Evolutionary conservation across 2,888 invertebrate genomes (phyloP), one percentile per base, ranked within the genome.

Genomic region (Hydropsyche betteni): DNA sequence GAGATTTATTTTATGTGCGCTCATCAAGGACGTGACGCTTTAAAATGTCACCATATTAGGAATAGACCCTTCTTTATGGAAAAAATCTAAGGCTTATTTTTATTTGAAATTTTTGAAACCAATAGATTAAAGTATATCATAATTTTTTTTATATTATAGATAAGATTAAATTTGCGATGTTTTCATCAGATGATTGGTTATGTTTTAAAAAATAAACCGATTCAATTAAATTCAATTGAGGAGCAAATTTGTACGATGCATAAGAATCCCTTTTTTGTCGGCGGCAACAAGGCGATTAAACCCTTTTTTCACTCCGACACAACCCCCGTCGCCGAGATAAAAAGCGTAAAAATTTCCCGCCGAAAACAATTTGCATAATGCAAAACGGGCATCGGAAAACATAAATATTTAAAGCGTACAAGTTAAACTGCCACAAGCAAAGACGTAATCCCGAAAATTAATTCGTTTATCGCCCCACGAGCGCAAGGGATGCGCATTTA

Each of bases 401-500:
- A 77, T 79, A 79, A 79, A 79, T 79, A 77, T 79, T 77, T 77
- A 76, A 77, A 78, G 77, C 77, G 74, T 75, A 77, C 78, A 78
- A 78, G 75, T 74, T 76, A 72, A 77, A 74, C 76, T 75, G 78
- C 78, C 78, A 74, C 77, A 78, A 78, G 77, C 78, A 78, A 78
- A 76, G 78, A 78, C 79, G 75, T 79, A 79, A 79, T 79, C 79
- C 79, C 76, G 77, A 77, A 79, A 79, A 79, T 79, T 79, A 79
- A 79, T 79, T 79, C 79, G 79, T 79, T 79, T 79, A 79, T 79
- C 77, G 69, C 79, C 77, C 79, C 69, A 44, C 50, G 74, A 76
- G 77, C 77, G 76, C 74, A 34, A 58, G 76, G 76, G 77, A 75
- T 72, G 77, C 70, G 79, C 79, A 79, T 79, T 79, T 79, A 79